Conservation (phyloP, 2,888 invertebrate species). For the Lamproptera curius region DNA sequence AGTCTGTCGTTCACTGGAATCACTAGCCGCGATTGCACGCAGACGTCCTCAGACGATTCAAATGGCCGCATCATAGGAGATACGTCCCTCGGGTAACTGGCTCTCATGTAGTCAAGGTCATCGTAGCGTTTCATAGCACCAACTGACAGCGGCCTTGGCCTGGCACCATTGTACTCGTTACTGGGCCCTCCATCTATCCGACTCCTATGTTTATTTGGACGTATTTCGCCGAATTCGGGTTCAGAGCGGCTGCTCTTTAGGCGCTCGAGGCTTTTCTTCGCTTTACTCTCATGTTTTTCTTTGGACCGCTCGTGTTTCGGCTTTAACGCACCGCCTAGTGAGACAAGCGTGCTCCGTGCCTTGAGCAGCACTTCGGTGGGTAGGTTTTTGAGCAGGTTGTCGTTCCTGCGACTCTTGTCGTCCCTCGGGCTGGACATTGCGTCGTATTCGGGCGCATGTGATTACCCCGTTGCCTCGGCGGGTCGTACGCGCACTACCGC, state of each 20-base stretch:
- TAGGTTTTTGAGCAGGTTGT: constrained; percentile 64
- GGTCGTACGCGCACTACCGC: constrained; percentile 47
- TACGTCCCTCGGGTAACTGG: constrained; percentile 42
- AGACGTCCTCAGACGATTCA: constrained; percentile 59
- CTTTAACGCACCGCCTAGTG: constrained; percentile 68
- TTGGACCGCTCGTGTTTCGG: constrained; percentile 47
- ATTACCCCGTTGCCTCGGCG: constrained; percentile 21
- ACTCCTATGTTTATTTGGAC: constrained; percentile 55
- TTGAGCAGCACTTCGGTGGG: constrained; percentile 66
- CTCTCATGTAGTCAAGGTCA: constrained; percentile 42
- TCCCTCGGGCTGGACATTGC: constrained; percentile 67
- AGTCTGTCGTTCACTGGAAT: constrained; percentile 64
- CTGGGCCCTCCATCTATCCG: constrained; percentile 43
- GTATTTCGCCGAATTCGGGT: constrained; percentile 59
- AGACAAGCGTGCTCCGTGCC: constrained; percentile 66
- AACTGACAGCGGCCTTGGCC: constrained; percentile 61
- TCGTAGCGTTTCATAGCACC: constrained; percentile 58
- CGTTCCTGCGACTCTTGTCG: constrained; percentile 56
- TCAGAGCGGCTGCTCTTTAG: constrained; percentile 60
- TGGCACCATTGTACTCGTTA: constrained; percentile 39
- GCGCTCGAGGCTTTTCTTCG: constrained; percentile 60
- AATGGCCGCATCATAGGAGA: constrained; percentile 45
- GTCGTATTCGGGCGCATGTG: constrained; percentile 33
- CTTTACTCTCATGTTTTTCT: constrained; percentile 65
- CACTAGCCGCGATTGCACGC: constrained; percentile 61